Conservation (phyloP, 2,113 vertebrate genomes). For the Prolemur simus region DNA sequence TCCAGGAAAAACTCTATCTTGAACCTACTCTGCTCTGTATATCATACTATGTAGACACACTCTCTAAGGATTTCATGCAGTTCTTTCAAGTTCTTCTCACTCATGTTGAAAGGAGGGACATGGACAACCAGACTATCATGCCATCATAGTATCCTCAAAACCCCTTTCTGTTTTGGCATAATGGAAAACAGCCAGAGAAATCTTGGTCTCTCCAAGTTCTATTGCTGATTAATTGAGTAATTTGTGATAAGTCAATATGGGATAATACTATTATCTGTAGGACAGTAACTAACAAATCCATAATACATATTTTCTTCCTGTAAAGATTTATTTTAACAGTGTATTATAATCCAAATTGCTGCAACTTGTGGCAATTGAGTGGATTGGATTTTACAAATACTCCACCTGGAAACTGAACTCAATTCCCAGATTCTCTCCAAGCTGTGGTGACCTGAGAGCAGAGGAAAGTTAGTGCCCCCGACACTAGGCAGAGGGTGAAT, state of each 20-base stretch:
- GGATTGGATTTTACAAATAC: slow-evolving; percentile 22
- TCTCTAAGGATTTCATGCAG: not conserved
- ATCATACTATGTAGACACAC: not conserved
- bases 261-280: not conserved
- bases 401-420: not conserved
- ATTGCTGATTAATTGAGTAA: not conserved
- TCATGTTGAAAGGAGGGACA: not conserved
- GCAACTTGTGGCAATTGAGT: not conserved
- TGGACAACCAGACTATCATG: not conserved
- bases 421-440: not conserved
- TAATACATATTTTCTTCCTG: not conserved
- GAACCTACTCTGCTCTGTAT: not conserved
- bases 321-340: slow-evolving; percentile 3
- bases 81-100: not conserved
- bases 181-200: not conserved
- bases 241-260: not conserved
- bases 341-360: not conserved
- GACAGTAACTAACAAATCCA: not conserved
- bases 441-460: not conserved
- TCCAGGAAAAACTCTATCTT: not conserved
- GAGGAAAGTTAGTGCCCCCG: not conserved
- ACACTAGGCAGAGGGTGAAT: too few species aligned
- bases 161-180: not conserved
- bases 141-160: not conserved
- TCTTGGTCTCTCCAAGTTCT: not conserved